Evolutionary conservation across 2,888 invertebrate genomes (phyloP).

Genomic region (Rosalia funebris): DNA sequence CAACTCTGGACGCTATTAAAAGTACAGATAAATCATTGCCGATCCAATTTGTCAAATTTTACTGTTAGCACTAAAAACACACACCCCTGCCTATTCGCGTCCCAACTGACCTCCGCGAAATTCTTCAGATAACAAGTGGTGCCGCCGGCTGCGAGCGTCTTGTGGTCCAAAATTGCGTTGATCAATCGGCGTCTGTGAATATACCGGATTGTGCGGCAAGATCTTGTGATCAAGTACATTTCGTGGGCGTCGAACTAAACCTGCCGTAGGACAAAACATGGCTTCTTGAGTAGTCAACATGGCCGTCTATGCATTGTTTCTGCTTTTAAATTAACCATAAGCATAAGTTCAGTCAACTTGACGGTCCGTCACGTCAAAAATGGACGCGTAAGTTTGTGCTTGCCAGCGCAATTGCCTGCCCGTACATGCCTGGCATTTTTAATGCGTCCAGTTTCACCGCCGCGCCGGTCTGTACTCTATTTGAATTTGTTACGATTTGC

Average conservation of each 20-base stretch:
- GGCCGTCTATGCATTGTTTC: slow-evolving; percentile 61
- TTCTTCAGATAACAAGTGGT: slow-evolving; percentile 7
- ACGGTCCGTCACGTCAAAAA: slow-evolving; percentile 5
- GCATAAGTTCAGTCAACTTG: slow-evolving; percentile 31
- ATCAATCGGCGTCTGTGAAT: slow-evolving; percentile 39
- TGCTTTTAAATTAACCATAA: slow-evolving; percentile 29
- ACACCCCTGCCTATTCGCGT: not conserved
- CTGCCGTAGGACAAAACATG: slow-evolving; percentile 63
- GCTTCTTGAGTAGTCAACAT: slow-evolving; percentile 65
- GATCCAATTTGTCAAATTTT: slow-evolving; percentile 1
- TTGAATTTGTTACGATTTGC: not conserved
- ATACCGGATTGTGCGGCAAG: slow-evolving; percentile 50
- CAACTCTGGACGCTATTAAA: too few species aligned
- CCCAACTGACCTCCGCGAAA: not conserved
- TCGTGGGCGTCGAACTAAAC: slow-evolving; percentile 60
- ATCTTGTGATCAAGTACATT: slow-evolving; percentile 57
- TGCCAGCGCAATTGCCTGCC: not conserved
- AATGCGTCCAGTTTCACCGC: not conserved
- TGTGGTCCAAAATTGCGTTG: slow-evolving; percentile 37
- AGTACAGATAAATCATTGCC: too few species aligned
- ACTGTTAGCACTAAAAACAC: not conserved
- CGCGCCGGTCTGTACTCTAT: not conserved
- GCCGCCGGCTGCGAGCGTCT: slow-evolving; percentile 24
- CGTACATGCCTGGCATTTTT: not conserved
- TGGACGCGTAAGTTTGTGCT: not conserved